These are phyloP conservation scores for Rousettus leschenaultii DNA, from an alignment of 2,113 vertebrate genomes.

Conservation along the genomic window DNA sequence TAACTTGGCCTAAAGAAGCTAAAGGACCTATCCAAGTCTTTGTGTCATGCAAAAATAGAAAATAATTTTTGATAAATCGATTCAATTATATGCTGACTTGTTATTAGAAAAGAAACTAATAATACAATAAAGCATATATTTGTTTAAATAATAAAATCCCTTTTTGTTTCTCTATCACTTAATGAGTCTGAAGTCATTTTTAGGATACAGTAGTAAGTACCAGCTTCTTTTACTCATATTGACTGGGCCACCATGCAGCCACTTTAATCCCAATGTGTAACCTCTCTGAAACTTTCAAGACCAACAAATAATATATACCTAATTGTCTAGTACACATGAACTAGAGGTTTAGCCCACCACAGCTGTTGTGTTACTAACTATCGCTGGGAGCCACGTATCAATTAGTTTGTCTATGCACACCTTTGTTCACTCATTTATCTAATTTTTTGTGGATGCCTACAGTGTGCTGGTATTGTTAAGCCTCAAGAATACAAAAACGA, in stretches of 20 bases:
- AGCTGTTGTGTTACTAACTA: background rate
- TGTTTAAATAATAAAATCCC: background rate
- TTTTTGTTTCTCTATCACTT: background rate
- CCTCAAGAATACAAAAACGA: constrained; percentile 4
- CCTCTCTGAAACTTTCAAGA: background rate
- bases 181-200: background rate
- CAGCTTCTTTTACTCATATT: background rate
- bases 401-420: background rate
- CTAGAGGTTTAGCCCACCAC: background rate
- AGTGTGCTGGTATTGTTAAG: background rate
- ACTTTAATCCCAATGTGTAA: background rate
- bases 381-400: background rate
- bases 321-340: background rate
- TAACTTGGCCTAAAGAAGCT: background rate
- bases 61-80: background rate
- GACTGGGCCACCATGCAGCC: background rate
- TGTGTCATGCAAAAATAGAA: background rate
- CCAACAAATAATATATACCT: background rate
- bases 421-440: background rate
- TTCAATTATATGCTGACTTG: background rate
- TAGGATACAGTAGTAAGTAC: background rate
- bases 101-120: background rate
- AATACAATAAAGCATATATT: background rate
- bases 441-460: background rate
- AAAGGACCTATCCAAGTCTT: background rate